These are phyloP conservation scores for Melanostoma mellinum DNA, from an alignment of 2,888 invertebrate species.

Conservation along the genomic window DNA sequence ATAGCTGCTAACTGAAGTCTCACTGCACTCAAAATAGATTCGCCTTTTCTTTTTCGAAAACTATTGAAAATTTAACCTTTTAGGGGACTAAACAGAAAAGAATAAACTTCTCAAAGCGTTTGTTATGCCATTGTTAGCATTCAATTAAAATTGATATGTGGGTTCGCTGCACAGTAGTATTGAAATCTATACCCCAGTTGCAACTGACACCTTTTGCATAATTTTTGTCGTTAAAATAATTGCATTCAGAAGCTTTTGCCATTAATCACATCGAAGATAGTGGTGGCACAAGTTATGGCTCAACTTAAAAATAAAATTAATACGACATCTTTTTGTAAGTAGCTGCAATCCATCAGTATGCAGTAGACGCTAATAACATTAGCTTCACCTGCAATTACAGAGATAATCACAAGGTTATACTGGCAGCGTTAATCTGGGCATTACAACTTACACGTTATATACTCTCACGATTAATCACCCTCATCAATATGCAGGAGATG, in stretches of 20 bases:
- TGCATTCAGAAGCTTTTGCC: conserved; percentile 1
- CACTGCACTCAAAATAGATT: too few species aligned
- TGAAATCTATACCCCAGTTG: neutral
- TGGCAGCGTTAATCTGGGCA: neutral
- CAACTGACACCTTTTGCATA: conserved; percentile 16
- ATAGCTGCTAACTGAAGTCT: too few species aligned
- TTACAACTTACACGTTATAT: neutral
- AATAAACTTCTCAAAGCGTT: too few species aligned
- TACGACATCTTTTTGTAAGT: neutral
- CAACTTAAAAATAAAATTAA: conserved; percentile 26
- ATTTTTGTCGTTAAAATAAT: neutral
- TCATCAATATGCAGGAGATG: conserved; percentile 52
- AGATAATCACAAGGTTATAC: conserved; percentile 35
- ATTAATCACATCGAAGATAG: conserved; percentile 16
- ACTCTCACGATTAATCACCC: conserved; percentile 38
- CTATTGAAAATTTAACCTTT: too few species aligned
- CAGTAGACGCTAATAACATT: conserved; percentile 8
- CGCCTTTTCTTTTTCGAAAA: too few species aligned
- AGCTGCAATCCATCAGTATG: conserved; percentile 36
- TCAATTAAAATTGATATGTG: too few species aligned
- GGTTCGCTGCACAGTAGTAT: too few species aligned
- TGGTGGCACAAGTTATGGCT: conserved; percentile 22
- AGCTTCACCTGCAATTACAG: conserved; percentile 24
- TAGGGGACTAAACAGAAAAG: too few species aligned
- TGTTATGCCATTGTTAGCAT: too few species aligned